Conservation (phyloP, 2,888 invertebrate species). For the Punctoribates punctum region DNA sequence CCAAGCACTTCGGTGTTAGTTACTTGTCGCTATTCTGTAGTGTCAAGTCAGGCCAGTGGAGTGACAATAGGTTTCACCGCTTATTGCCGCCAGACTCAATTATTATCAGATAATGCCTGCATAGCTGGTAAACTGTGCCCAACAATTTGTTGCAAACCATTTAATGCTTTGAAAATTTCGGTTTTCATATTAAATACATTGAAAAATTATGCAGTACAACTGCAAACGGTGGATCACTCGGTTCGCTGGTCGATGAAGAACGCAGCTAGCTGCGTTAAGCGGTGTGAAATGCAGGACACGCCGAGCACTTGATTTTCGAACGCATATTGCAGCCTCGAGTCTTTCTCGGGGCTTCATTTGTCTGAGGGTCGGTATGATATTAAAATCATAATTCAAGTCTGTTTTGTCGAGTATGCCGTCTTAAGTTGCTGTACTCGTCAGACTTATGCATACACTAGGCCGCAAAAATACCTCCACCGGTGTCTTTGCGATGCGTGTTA, state of each 20-base stretch:
- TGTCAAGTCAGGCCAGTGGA: not conserved
- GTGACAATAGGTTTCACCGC: not conserved
- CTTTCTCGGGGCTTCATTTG: constrained; percentile 51
- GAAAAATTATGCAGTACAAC: constrained; percentile 45
- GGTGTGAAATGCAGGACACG: constrained; percentile 54
- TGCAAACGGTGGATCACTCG: constrained; percentile 54
- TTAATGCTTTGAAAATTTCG: not conserved
- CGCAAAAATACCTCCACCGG: not conserved
- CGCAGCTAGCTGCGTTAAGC: constrained; percentile 54
- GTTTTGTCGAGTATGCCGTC: not conserved
- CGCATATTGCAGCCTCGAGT: constrained; percentile 54
- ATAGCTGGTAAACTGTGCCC: not conserved
- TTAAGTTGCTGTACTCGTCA: not conserved
- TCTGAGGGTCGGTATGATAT: constrained; percentile 52
- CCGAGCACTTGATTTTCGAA: constrained; percentile 55
- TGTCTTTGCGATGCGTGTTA: not conserved
- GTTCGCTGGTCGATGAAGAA: constrained; percentile 55
- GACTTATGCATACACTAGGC: constrained; percentile 2
- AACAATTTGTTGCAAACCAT: not conserved
- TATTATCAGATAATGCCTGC: not conserved
- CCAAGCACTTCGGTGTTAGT: no score
- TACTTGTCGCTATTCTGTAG: no score
- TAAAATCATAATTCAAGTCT: not conserved
- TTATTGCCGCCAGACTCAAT: not conserved
- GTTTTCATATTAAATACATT: constrained; percentile 9